Evolutionary conservation across 2,797 vertebrate species (phyloP), one percentile per base, ranked within the genome.

Genomic region (Prunella strophiata): DNA sequence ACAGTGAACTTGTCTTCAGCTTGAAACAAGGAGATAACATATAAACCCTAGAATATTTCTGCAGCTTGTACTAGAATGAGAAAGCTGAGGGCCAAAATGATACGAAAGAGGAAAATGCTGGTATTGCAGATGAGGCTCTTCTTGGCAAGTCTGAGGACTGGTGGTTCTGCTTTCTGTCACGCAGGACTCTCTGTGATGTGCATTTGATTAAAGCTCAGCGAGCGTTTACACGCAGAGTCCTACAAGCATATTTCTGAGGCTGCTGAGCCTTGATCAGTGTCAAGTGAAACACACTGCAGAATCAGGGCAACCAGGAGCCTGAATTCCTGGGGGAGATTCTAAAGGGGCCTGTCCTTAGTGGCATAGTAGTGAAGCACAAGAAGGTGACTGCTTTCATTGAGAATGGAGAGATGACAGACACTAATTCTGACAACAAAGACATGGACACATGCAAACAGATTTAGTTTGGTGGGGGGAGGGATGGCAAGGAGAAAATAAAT

Each of bases 81-180:
- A 88, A 82, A 66, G 40, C 0, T n/a, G 0, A 83, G 65, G 85
- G 50, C 58, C 57, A 82, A 79, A 91, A 58, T n/a, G 67, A 59
- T 93, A 77, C 20, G 55, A 42, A 85, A 82, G 72, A 91, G 58
- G 83, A 58, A 82, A 87, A 65, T 3, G 11, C 42, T 83, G 89
- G 42, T 80, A 48, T 43, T 1, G 13, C 88, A 83, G 81, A 88
- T 87, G 91, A 91, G 32, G 61, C 57, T 91, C 21, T 87, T 96
- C 83, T 96, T 97, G 97, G 94, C 95, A 93, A 88, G 48, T 6
- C 26, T 80, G 81, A 4, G 3, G 55, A 29, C 22, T 74, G 38
- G 22, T 42, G 54, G 83, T 88, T 96, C 97, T 97, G 93, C 47
- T 97, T 97, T 97, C 86, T 95, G 88, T 97, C 93, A 34, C 0